Base-by-base conservation (phyloP, 1,140 invertebrate species). In the Euglossa dilemma region DNA sequence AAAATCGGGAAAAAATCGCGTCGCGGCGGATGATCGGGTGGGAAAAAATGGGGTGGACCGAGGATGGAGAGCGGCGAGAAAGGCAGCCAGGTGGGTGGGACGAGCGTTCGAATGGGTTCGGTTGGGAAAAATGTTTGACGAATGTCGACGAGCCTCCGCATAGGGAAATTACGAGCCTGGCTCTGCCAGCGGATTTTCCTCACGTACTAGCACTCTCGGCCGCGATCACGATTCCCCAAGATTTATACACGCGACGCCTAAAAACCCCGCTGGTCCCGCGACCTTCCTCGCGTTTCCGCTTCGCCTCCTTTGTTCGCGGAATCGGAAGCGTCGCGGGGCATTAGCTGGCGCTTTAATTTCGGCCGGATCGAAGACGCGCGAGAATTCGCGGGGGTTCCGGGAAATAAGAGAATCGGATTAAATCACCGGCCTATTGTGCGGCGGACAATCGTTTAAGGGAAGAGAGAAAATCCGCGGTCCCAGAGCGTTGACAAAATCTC, bases 61-160 rank as follows among this genome's bases (percentile, higher is more conserved):
- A 64, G 20, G 74, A 77, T 66, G 75, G 64, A 69, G 36, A 36
- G 36, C 11, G 28, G 43, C 14, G 63, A 56, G 56, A 69, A 50
- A 25, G 18, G 47, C 23, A 25, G 23, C 14, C 20, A 25, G 36
- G 47, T 11, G 25, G 6, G 16, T 6, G 18, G n/a, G 52, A 61
- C 57, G 5, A 5, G n/a, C 23, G n/a, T 20, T 18, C 14, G n/a
- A 36, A 14, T 1, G 45, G 16, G 16, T 9, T 7, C n/a, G 25
- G 23, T 0, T 23, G 63, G 36, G 50, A 12, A n/a, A 69, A 78
- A 69, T 78, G 64, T 78, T 78, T 69, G 76, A 78, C 76, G 76
- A 78, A 67, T 45, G 75, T 64, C 75, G 75, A 77, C 75, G 63
- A 54, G 52, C 43, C 52, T 67, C 54, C 4, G 76, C 76, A 69